Evolutionary conservation across 2,888 invertebrate species (phyloP).

Genomic region (Spatulosminthurus flaviceps): DNA sequence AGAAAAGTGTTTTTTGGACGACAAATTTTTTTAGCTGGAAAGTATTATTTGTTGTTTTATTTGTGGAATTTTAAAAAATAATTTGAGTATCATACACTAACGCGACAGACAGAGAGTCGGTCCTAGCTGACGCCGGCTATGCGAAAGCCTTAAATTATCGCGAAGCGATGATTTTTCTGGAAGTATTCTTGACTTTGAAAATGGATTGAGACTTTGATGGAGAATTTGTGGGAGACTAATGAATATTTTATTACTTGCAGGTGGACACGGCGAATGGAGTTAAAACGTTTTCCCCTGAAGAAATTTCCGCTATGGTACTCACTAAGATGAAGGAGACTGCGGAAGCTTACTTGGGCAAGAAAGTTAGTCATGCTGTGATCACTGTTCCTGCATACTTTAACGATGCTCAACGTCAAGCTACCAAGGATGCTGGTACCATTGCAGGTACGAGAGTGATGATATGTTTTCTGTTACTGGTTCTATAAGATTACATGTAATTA

Average conservation of each 20-base stretch:
- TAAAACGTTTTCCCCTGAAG: slow-evolving; percentile 96
- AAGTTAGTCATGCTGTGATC: slow-evolving; percentile 80
- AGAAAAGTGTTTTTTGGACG: no score
- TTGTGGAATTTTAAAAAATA: no score
- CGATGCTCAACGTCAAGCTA: slow-evolving; percentile 97
- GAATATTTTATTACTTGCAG: slow-evolving; percentile 63
- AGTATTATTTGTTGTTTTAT: no score
- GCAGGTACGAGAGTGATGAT: slow-evolving; percentile 69
- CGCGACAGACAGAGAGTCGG: no score
- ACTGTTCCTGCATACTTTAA: slow-evolving; percentile 85
- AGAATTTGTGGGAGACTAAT: slow-evolving; percentile 9
- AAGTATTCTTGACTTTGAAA: background rate
- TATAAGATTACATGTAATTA: no score
- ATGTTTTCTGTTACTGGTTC: no score
- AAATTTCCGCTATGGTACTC: slow-evolving; percentile 98
- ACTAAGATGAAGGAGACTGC: slow-evolving; percentile 98
- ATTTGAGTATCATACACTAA: no score
- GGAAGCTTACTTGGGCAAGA: slow-evolving; percentile 85
- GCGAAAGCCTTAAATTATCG: no score
- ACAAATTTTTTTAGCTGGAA: no score
- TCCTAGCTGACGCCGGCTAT: no score
- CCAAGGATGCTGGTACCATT: slow-evolving; percentile 97
- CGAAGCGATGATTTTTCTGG: no score
- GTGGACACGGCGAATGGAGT: slow-evolving; percentile 84
- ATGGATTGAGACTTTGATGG: background rate